Percentiles rank a stretch among this genome's conserved stretches.
Conservation (phyloP, 2,888 invertebrate genomes). For the Automeris io region DNA sequence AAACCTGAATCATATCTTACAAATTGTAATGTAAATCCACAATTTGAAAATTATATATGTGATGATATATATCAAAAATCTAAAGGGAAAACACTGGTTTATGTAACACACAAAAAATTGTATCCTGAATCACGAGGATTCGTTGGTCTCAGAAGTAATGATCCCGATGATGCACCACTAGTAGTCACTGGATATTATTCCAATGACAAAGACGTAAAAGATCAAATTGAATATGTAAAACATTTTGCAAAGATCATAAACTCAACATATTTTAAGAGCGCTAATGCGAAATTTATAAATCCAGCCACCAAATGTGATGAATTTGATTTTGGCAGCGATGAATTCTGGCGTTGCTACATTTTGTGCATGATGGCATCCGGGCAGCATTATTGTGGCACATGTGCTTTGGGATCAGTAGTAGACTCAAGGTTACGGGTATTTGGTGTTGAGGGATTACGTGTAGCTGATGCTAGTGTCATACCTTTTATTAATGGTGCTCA, state of each 20-base stretch:
- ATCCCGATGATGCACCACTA: not conserved
- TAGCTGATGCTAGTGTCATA: slow-evolving; percentile 85
- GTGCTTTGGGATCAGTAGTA: slow-evolving; percentile 17
- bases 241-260: slow-evolving; percentile 2
- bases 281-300: not conserved
- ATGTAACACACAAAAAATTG: not conserved
- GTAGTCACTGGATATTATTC: not conserved
- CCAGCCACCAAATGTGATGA: not conserved
- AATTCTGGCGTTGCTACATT: slow-evolving; percentile 13
- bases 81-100: not conserved
- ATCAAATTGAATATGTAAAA: not conserved
- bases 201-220: slow-evolving; percentile 3
- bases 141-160: not conserved
- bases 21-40: not conserved
- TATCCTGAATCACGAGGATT: slow-evolving; percentile 5
- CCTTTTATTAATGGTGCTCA: slow-evolving; percentile 83
- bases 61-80: not conserved
- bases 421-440: slow-evolving; percentile 11
- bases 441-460: slow-evolving; percentile 55
- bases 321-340: not conserved
- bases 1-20: not conserved
- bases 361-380: slow-evolving; percentile 8
- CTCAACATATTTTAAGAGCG: slow-evolving; percentile 2
- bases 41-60: not conserved
- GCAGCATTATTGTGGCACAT: slow-evolving; percentile 15